phyloP scores from a whole-genome alignment of 2,113 vertebrate genomes.

The Oryzias javanicus region DNA sequence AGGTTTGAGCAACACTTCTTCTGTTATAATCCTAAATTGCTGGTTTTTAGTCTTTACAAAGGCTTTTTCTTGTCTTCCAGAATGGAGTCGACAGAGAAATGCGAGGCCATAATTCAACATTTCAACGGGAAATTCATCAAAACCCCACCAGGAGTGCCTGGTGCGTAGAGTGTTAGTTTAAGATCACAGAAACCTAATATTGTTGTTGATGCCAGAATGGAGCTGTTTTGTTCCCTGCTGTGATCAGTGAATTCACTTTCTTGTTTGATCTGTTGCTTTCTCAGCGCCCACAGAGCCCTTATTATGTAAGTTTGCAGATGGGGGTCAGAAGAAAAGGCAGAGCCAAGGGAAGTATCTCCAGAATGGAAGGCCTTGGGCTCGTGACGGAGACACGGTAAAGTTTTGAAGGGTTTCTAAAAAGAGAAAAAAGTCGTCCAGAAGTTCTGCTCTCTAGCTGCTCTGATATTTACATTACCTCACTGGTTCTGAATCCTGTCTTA shows the following conservation, averaged over 20 bases:
- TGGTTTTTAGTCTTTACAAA: background rate
- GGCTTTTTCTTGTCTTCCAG: constrained; percentile 61
- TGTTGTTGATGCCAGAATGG: constrained; percentile 29
- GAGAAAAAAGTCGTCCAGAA: background rate
- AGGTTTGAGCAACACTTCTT: constrained; percentile 69
- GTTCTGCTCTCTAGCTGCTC: background rate
- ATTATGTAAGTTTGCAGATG: constrained; percentile 95
- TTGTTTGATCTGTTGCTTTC: constrained; percentile 48
- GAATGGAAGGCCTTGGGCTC: constrained; percentile 87
- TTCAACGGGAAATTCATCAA: constrained; percentile 95
- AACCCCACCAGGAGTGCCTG: constrained; percentile 87
- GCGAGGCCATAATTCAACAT: constrained; percentile 91
- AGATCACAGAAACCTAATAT: constrained; percentile 25
- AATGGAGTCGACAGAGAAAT: constrained; percentile 94
- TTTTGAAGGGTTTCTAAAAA: background rate
- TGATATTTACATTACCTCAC: constrained; percentile 56
- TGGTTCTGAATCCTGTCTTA: constrained; percentile 65
- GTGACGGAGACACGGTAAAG: constrained; percentile 86
- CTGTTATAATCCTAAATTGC: background rate
- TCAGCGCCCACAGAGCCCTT: constrained; percentile 89
- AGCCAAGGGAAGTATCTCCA: constrained; percentile 89
- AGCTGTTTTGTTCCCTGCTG: constrained; percentile 25
- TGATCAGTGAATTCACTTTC: constrained; percentile 33
- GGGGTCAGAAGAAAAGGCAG: constrained; percentile 93
- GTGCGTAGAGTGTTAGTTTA: constrained; percentile 68